These are phyloP conservation scores for Corella eumyota DNA, from an alignment of 23 tunicate genomes.

Conservation along the genomic window DNA sequence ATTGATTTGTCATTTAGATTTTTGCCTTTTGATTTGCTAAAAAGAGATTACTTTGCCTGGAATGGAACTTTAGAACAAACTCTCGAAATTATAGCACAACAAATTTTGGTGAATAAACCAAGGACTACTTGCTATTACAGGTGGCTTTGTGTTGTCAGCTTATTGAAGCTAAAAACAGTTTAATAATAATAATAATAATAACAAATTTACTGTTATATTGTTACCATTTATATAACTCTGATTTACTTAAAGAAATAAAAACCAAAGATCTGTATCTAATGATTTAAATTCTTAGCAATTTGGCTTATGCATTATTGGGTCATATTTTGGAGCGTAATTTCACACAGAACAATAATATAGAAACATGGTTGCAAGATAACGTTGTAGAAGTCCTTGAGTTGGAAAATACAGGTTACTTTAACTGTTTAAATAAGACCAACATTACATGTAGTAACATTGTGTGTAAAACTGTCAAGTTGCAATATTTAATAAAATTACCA, in stretches of 20 bases:
- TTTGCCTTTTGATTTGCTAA: conserved; percentile 29
- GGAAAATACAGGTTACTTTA: conserved; percentile 29
- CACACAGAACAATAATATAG: conserved; percentile 27
- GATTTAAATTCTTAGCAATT: conserved; percentile 32
- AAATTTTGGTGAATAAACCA: conserved; percentile 29
- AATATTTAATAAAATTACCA: no score
- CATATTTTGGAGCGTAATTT: conserved; percentile 33
- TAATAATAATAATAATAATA: not conserved
- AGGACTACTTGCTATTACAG: conserved; percentile 49
- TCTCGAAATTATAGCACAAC: conserved; percentile 3
- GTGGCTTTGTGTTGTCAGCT: conserved; percentile 5
- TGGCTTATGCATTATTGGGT: conserved; percentile 38
- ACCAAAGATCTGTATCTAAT: no score
- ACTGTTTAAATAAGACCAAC: not conserved
- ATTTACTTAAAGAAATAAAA: no score
- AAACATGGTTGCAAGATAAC: conserved; percentile 33
- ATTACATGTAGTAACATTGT: not conserved
- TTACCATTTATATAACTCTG: no score
- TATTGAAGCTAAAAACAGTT: not conserved
- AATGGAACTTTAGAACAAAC: conserved; percentile 48
- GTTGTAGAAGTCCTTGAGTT: conserved; percentile 20
- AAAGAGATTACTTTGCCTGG: conserved; percentile 20
- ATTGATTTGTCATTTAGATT: no score
- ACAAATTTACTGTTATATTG: no score
- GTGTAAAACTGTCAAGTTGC: no score